phyloP scores from a whole-genome alignment of 2,797 vertebrate species.

The Rhinophrynus dorsalis region DNA sequence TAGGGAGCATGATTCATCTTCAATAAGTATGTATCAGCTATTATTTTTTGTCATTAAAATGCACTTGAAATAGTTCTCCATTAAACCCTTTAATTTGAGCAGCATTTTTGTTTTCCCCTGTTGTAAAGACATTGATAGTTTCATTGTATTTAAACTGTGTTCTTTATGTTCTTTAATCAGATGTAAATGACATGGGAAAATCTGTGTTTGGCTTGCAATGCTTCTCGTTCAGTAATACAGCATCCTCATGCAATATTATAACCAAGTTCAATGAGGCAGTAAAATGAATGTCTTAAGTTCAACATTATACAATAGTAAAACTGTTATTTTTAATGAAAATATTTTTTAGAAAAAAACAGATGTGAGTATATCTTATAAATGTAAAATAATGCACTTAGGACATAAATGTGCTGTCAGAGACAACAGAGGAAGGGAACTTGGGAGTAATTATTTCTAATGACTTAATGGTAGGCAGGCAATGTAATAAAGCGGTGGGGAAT shows the following conservation, averaged over 20 bases:
- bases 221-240: background rate
- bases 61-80: background rate
- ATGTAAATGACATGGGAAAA: background rate
- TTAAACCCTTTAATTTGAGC: background rate
- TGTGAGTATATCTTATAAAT: no score
- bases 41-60: slow-evolving; percentile 11
- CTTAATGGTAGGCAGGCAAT: no score
- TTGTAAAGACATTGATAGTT: slow-evolving; percentile 1
- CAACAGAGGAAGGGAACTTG: no score
- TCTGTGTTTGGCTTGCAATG: background rate
- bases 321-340: no score
- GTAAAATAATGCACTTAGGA: no score
- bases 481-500: no score
- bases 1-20: slow-evolving; percentile 17
- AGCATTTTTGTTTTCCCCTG: slow-evolving; percentile 2
- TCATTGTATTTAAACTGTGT: slow-evolving; percentile 7
- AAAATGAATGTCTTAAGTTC: no score
- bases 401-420: no score
- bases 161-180: slow-evolving; percentile 1
- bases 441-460: no score
- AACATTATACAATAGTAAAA: no score
- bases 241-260: no score
- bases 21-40: slow-evolving; percentile 31
- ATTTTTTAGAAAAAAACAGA: no score
- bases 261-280: background rate